Conservation (phyloP, 2,888 invertebrate genomes). For the Lasioglossum oenotherae region DNA sequence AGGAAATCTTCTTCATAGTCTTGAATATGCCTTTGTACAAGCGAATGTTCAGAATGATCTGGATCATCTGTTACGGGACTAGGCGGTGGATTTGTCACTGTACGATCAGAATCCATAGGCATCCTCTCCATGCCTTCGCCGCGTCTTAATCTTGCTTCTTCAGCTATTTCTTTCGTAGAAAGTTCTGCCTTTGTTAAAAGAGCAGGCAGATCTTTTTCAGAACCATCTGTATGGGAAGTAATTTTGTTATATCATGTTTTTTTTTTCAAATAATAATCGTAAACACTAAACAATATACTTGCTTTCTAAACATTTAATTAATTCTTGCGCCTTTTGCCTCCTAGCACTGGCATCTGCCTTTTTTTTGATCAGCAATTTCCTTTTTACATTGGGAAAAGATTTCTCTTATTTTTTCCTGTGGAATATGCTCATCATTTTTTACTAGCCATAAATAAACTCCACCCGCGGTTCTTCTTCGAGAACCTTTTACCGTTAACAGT, state of each 20-base stretch:
- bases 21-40: conserved; percentile 81
- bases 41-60: conserved; percentile 79
- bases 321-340: conserved; percentile 88
- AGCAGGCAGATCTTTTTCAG: conserved; percentile 88
- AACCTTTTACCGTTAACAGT: conserved; percentile 93
- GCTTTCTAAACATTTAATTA: conserved; percentile 84
- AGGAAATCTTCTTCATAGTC: conserved; percentile 90
- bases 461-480: conserved; percentile 93
- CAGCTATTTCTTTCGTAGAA: conserved; percentile 85
- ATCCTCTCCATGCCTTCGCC: conserved; percentile 82
- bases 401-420: conserved; percentile 88
- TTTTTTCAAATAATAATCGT: neutral
- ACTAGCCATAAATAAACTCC: conserved; percentile 94
- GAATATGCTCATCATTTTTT: conserved; percentile 89
- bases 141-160: conserved; percentile 85
- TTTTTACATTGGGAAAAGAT: conserved; percentile 90
- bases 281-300: conserved; percentile 42
- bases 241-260: conserved; percentile 7
- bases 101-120: conserved; percentile 83
- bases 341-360: conserved; percentile 85
- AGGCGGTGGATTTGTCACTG: conserved; percentile 91
- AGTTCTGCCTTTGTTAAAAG: conserved; percentile 88
- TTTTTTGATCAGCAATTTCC: conserved; percentile 86
- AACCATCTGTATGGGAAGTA: conserved; percentile 73
- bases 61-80: conserved; percentile 91